Evolutionary conservation across 2,113 vertebrate genomes (phyloP).

Genomic region (Gorsachius goisagi): DNA sequence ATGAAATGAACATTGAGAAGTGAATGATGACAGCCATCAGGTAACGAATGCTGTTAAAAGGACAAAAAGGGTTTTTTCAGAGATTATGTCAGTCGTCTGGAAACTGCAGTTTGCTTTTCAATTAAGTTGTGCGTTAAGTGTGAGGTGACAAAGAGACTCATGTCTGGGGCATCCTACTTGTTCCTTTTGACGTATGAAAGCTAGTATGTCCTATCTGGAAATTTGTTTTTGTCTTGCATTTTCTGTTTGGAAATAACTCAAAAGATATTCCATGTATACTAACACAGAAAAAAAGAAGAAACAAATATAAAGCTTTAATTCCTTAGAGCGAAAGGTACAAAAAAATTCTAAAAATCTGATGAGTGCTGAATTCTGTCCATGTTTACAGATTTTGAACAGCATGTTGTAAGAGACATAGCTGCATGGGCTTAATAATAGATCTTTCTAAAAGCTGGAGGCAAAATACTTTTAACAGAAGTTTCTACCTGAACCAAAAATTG

Average conservation of each 20-base stretch:
- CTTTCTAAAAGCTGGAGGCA: not conserved
- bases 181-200: not conserved
- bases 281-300: not conserved
- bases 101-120: not conserved
- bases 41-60: not conserved
- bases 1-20: not conserved
- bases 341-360: not conserved
- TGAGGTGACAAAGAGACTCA: not conserved
- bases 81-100: not conserved
- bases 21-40: not conserved
- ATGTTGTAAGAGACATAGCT: not conserved
- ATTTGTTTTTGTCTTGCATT: not conserved
- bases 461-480: not conserved
- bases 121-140: not conserved
- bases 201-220: not conserved
- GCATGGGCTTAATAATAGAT: not conserved
- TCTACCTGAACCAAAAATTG: not conserved
- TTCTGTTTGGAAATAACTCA: not conserved
- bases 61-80: not conserved
- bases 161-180: not conserved
- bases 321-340: not conserved
- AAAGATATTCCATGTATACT: not conserved
- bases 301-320: not conserved
- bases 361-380: not conserved
- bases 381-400: not conserved